phyloP scores from a whole-genome alignment of 1,140 invertebrate species.

The Pseudomyrmex gracilis region DNA sequence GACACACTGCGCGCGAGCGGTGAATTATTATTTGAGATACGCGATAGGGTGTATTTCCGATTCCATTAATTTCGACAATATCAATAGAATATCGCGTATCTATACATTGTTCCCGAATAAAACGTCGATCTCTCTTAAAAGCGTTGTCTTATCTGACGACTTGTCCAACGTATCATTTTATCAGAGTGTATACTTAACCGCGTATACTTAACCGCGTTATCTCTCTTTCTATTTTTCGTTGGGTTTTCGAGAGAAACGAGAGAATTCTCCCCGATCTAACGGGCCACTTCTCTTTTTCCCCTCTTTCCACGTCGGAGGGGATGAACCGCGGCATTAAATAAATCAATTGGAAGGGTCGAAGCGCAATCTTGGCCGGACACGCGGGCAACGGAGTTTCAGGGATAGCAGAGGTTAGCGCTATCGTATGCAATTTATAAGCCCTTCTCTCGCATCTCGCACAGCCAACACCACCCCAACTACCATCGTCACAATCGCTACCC shows the following conservation, averaged over 20 bases:
- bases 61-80: not conserved
- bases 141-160: not conserved
- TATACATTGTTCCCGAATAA: not conserved
- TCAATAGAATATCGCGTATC: not conserved
- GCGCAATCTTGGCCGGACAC: constrained; percentile 78
- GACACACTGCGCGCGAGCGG: not conserved
- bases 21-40: constrained; percentile 5
- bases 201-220: not conserved
- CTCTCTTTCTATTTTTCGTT: not conserved
- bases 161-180: constrained; percentile 1
- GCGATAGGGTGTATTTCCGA: not conserved
- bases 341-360: constrained; percentile 80
- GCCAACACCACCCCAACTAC: constrained; percentile 67
- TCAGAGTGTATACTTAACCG: not conserved
- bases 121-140: not conserved
- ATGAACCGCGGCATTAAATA: constrained; percentile 73
- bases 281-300: not conserved
- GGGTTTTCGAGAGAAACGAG: not conserved
- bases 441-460: constrained; percentile 77
- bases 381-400: constrained; percentile 62
- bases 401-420: constrained; percentile 72
- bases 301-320: not conserved
- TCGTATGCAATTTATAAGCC: constrained; percentile 83
- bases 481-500: constrained; percentile 74
- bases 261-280: constrained; percentile 24